A percentile compares a stretch with the other conserved stretches of the same genome.
These are phyloP conservation scores for Poliocrania exsul DNA, from an alignment of 2,797 vertebrate species.

Conservation along the genomic window DNA sequence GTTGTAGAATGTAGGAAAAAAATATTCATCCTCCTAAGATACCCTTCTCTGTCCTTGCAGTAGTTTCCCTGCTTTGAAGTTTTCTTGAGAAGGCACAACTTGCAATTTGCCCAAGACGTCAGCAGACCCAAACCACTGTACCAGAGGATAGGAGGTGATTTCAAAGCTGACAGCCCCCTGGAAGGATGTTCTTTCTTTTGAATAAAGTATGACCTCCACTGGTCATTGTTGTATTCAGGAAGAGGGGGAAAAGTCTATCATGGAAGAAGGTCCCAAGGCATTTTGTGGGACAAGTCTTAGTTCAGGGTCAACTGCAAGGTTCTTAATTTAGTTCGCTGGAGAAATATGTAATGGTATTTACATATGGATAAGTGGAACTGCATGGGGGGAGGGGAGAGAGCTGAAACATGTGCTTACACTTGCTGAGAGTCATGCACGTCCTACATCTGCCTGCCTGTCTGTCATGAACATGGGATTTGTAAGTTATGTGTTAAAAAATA, in stretches of 20 bases:
- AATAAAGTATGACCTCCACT: background rate
- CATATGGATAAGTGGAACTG: background rate
- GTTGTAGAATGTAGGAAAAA: background rate
- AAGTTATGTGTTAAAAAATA: background rate
- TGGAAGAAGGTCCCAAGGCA: background rate
- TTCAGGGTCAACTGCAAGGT: background rate
- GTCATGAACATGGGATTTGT: background rate
- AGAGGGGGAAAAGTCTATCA: background rate
- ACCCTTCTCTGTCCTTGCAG: background rate
- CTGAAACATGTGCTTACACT: background rate
- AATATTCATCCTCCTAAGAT: background rate
- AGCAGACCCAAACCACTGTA: background rate
- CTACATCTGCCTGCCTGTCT: background rate
- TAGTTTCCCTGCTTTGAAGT: constrained; percentile 5
- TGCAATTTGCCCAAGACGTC: background rate
- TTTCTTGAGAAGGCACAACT: background rate
- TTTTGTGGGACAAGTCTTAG: background rate
- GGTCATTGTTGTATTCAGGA: background rate
- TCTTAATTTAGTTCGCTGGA: background rate
- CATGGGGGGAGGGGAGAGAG: background rate
- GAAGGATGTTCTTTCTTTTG: background rate
- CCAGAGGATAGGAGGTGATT: background rate
- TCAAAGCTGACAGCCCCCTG: background rate
- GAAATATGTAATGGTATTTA: background rate
- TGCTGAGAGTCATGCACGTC: background rate